Percentiles rank a stretch among this genome's conserved stretches.
phyloP scores from a whole-genome alignment of 1,140 invertebrate genomes.

The Atta colombica region DNA sequence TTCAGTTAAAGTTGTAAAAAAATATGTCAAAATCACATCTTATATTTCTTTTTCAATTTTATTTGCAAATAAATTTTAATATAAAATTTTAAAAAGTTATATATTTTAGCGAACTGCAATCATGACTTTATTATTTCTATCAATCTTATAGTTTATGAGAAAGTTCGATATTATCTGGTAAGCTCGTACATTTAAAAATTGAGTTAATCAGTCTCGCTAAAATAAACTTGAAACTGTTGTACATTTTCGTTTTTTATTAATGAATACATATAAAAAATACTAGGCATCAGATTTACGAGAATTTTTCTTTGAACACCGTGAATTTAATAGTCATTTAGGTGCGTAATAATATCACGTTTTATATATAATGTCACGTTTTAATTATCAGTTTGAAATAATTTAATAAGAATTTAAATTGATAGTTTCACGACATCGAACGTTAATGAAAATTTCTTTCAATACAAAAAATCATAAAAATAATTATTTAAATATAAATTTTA shows the following conservation, averaged over 20 bases:
- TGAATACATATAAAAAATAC: background rate
- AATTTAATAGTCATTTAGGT: background rate
- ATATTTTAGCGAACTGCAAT: background rate
- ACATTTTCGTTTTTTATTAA: background rate
- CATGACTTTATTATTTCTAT: background rate
- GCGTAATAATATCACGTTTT: background rate
- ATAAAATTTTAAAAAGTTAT: background rate
- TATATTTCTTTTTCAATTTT: background rate
- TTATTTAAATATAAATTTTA: background rate
- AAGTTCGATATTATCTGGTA: background rate
- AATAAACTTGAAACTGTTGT: slow-evolving; percentile 8
- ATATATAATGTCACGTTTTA: slow-evolving; percentile 10
- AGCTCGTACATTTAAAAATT: background rate
- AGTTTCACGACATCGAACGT: background rate
- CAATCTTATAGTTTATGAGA: background rate
- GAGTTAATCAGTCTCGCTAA: background rate
- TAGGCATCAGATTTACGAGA: background rate
- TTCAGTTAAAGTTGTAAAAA: background rate
- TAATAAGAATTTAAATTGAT: slow-evolving; percentile 15
- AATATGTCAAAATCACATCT: background rate
- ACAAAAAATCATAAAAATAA: slow-evolving; percentile 6
- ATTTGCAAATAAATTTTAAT: background rate
- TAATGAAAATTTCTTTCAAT: background rate
- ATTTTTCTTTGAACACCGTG: background rate
- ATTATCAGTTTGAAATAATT: slow-evolving; percentile 7